These are phyloP conservation scores for Meles meles DNA, from an alignment of 2,113 vertebrate genomes.

Conservation along the genomic window DNA sequence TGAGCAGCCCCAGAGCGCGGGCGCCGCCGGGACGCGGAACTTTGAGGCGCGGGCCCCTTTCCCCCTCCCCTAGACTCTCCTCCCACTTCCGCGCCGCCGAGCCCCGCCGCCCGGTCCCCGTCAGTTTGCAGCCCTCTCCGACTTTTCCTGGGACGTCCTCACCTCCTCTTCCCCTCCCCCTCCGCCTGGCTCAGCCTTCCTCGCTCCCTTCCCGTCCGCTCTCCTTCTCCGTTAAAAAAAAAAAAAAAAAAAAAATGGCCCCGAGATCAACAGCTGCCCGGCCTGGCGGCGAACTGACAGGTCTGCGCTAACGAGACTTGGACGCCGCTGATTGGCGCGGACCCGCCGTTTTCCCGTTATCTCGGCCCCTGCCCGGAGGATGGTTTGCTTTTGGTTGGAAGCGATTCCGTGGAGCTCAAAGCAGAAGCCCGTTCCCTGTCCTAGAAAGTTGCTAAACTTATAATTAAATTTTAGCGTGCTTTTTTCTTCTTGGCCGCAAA, in stretches of 20 bases:
- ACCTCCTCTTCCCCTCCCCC: not conserved
- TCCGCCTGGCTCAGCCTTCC: not conserved
- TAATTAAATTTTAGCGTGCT: not conserved
- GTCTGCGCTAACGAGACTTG: not conserved
- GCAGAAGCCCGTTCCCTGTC: not conserved
- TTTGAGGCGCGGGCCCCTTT: not conserved
- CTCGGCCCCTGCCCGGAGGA: not conserved
- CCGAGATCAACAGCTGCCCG: constrained; percentile 53
- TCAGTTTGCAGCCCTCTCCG: constrained; percentile 24
- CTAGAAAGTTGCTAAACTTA: constrained; percentile 69
- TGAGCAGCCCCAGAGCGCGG: constrained; percentile 55
- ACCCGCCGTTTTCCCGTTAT: not conserved
- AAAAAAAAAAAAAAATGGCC: not conserved
- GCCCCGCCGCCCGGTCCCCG: not conserved
- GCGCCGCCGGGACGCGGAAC: constrained; percentile 38
- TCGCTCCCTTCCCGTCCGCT: not conserved
- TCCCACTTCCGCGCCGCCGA: not conserved
- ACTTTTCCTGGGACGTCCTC: constrained; percentile 60
- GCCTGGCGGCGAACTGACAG: not conserved
- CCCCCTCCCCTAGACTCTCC: not conserved
- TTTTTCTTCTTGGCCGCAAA: not conserved
- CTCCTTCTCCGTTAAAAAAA: not conserved
- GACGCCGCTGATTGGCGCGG: not conserved
- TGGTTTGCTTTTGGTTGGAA: not conserved
- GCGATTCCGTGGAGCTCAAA: not conserved